Evolutionary conservation across 2,888 invertebrate genomes (phyloP).

Genomic region (Omphaloscelis lunosa): DNA sequence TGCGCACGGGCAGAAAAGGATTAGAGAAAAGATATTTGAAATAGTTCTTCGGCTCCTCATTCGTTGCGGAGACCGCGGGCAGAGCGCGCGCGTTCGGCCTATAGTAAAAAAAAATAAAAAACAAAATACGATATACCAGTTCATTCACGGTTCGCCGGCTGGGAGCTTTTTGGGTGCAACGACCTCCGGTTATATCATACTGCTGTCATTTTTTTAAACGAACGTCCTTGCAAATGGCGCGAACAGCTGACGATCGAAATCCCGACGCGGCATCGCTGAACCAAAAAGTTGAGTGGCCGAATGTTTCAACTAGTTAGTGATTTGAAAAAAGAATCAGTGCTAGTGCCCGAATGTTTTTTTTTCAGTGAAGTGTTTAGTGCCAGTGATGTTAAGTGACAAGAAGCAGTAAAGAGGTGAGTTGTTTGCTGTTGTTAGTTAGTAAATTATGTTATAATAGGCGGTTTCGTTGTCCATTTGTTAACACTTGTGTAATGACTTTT

Average conservation of each 20-base stretch:
- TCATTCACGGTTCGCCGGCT: slow-evolving; percentile 83
- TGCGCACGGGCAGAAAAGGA: slow-evolving; percentile 84
- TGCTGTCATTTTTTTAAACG: slow-evolving; percentile 75
- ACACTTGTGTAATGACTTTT: slow-evolving; percentile 52
- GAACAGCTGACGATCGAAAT: slow-evolving; percentile 82
- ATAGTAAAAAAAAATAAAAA: slow-evolving; percentile 67
- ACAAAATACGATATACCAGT: slow-evolving; percentile 79
- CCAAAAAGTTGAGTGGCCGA: slow-evolving; percentile 62
- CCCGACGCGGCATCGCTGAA: slow-evolving; percentile 54
- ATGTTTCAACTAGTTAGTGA: slow-evolving; percentile 53
- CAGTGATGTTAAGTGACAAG: slow-evolving; percentile 60
- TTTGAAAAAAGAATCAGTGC: slow-evolving; percentile 61
- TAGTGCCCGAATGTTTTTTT: slow-evolving; percentile 68
- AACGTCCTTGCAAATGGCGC: slow-evolving; percentile 83
- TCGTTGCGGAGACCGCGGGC: slow-evolving; percentile 85
- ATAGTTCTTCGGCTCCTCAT: slow-evolving; percentile 89
- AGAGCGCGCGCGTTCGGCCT: slow-evolving; percentile 81
- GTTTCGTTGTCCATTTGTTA: slow-evolving; percentile 51
- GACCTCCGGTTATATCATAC: slow-evolving; percentile 81
- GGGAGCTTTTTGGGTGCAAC: slow-evolving; percentile 80
- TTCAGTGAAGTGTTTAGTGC: slow-evolving; percentile 69
- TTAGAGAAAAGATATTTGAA: slow-evolving; percentile 89
- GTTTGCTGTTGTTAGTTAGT: slow-evolving; percentile 45
- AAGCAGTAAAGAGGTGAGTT: slow-evolving; percentile 65
- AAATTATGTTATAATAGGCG: slow-evolving; percentile 38